Conservation (phyloP, 1,140 invertebrate genomes). For the Cydia fagiglandana region DNA sequence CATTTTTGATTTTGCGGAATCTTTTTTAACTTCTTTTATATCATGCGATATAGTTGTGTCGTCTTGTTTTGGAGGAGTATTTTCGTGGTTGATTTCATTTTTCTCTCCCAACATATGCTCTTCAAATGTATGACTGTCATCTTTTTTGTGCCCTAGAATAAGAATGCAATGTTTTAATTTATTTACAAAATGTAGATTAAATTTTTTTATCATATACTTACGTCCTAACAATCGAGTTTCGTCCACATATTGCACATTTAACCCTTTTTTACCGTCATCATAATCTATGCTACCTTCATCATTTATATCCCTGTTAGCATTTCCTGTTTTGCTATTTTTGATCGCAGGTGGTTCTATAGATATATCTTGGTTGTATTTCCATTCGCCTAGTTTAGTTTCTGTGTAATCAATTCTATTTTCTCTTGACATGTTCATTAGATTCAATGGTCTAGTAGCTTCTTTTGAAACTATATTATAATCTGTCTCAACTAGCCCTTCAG, state of each 20-base stretch:
- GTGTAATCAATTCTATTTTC: background rate
- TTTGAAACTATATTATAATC: background rate
- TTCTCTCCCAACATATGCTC: background rate
- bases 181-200: background rate
- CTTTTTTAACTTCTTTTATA: background rate
- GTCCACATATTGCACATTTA: background rate
- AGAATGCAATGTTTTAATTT: background rate
- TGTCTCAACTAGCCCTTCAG: background rate
- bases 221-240: slow-evolving; percentile 1
- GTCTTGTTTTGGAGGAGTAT: background rate
- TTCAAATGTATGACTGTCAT: background rate
- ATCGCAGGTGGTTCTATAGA: background rate
- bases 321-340: background rate
- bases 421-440: background rate
- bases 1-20: background rate
- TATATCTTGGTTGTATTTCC: background rate
- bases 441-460: background rate
- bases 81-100: background rate
- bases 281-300: background rate
- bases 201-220: background rate
- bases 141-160: background rate
- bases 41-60: background rate
- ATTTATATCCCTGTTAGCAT: background rate
- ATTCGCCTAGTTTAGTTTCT: slow-evolving; percentile 1
- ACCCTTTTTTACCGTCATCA: background rate